phyloP scores from a whole-genome alignment of 2,113 vertebrate genomes.

The Heterotilapia buettikoferi region DNA sequence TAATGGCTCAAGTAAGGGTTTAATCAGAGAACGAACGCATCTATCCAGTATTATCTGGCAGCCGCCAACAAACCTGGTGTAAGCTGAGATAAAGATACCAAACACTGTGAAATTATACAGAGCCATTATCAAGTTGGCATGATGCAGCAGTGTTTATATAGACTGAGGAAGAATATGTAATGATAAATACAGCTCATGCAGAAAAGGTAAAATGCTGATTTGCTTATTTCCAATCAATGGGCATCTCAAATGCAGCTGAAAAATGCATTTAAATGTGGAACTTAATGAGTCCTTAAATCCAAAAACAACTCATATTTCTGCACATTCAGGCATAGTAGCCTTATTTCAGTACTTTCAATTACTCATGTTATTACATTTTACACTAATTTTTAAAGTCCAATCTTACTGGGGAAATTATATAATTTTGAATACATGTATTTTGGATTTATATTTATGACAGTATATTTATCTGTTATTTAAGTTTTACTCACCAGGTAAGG shows the following conservation, averaged over 20 bases:
- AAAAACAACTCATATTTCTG: not conserved
- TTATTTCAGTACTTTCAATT: not conserved
- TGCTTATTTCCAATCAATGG: slow-evolving; percentile 38
- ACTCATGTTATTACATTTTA: not conserved
- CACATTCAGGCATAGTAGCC: not conserved
- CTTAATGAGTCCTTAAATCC: not conserved
- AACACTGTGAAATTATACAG: not conserved
- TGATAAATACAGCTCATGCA: not conserved
- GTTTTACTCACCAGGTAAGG: not conserved
- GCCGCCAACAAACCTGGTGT: not conserved
- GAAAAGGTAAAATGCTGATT: slow-evolving; percentile 10
- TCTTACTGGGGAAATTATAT: not conserved
- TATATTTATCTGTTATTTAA: not conserved
- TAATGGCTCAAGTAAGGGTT: slow-evolving; percentile 9
- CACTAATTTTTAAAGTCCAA: not conserved
- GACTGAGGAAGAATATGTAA: slow-evolving; percentile 2
- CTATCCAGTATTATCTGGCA: not conserved
- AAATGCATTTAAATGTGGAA: not conserved
- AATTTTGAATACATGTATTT: not conserved
- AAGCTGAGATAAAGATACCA: slow-evolving; percentile 28
- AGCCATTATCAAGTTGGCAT: slow-evolving; percentile 24
- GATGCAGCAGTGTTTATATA: not conserved
- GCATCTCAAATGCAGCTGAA: not conserved
- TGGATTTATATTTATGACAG: not conserved
- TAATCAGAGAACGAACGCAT: not conserved